Percentiles rank a stretch among this genome's conserved stretches.
phyloP scores from a whole-genome alignment of 2,797 vertebrate species.

The Coregonus ussuriensis region DNA sequence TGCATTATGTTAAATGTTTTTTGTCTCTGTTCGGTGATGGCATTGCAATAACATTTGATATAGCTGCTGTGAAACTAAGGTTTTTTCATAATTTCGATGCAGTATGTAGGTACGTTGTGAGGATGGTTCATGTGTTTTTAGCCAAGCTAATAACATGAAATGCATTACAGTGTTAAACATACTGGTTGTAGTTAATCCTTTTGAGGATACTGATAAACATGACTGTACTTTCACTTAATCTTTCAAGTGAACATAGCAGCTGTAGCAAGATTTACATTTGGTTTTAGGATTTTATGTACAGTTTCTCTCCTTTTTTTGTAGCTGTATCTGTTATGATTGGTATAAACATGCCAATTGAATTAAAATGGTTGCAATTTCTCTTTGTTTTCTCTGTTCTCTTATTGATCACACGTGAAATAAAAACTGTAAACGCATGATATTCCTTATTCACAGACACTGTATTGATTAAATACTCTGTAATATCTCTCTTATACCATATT shows the following conservation, averaged over 20 bases:
- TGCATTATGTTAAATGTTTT: slow-evolving; percentile 53
- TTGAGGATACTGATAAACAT: slow-evolving; percentile 58
- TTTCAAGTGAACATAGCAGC: slow-evolving; percentile 50
- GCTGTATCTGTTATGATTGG: slow-evolving; percentile 79
- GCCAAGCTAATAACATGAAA: slow-evolving; percentile 52
- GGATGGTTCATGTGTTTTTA: slow-evolving; percentile 49
- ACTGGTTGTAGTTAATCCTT: slow-evolving; percentile 65
- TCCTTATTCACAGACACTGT: no score
- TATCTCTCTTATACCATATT: no score
- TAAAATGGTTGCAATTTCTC: slow-evolving; percentile 78
- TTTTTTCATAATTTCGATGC: slow-evolving; percentile 53
- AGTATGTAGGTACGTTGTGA: slow-evolving; percentile 63
- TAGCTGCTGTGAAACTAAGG: slow-evolving; percentile 70
- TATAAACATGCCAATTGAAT: slow-evolving; percentile 84
- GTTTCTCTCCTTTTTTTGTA: slow-evolving; percentile 73
- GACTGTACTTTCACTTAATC: slow-evolving; percentile 24
- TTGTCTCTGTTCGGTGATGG: slow-evolving; percentile 64
- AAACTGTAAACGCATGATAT: no score
- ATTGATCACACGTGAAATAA: background rate
- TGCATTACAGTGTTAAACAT: slow-evolving; percentile 62
- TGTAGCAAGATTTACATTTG: slow-evolving; percentile 40
- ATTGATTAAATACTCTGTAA: no score
- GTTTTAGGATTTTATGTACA: slow-evolving; percentile 71
- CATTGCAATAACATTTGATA: slow-evolving; percentile 74
- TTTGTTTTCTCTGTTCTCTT: slow-evolving; percentile 18